Base-by-base conservation (phyloP, 2,888 invertebrate genomes). In the Thalpophila matura region DNA sequence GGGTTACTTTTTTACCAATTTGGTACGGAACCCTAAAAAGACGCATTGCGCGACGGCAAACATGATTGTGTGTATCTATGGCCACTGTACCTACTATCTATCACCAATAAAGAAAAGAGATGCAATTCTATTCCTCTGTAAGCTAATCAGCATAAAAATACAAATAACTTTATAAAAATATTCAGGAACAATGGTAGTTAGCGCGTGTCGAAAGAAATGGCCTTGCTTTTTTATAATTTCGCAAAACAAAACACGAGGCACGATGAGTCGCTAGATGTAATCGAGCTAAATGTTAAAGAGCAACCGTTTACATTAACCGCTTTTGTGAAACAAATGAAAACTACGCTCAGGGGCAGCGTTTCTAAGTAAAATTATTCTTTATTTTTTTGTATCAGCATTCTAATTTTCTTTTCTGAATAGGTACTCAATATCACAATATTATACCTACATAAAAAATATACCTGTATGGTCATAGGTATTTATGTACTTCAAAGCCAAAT, bases 301-400 rank as follows among this genome's bases (percentile, higher is more conserved):
- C 85, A 80, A 79, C 84, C 86, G 84, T 89, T 90, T 89, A 88
- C 88, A 89, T 90, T 90, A 91, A 89, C 88, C 88, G 88, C 87
- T 87, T 91, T 87, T 88, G 90, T 88, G 86, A 86, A 89, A 90
- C 89, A 90, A 91, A 91, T 90, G 91, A 85, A 89, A 90, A 89
- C 86, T 87, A 87, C 81, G 85, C 90, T 88, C 89, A 76, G 79
- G 86, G 88, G 88, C 79, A 80, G 82, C 81, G 74, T 87, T 85
- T 64, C 77, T 79, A 60, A 79, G 77, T 74, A 79, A 86, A 85
- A 86, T 84, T 82, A 84, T 86, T 89, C 83, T 85, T 86, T 85
- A 66, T 56, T 68, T 68, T n/a, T 74, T 78, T 49, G 66, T 63
- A 62, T 74, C 54, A 63, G 56, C 58, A 69, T 70, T 62, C 37